Base-by-base conservation (phyloP, 92 coral and sea anemone species). In the Chrysogorgia sp. region DNA sequence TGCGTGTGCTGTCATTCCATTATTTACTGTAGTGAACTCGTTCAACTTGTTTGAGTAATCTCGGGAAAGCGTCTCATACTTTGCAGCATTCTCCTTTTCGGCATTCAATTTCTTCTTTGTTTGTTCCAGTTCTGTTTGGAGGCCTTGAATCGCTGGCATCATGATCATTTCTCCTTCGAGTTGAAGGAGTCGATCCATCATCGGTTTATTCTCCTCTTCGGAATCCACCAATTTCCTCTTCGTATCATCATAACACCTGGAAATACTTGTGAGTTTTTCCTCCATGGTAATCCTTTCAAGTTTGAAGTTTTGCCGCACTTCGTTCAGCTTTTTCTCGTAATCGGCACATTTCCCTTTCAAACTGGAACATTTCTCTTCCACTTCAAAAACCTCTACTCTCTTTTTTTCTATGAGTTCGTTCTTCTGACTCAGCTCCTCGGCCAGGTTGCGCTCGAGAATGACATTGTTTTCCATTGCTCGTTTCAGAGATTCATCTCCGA, bases 301-400 rank as follows among this genome's bases (percentile, higher is more conserved):
- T 3, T 57, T 23, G 32, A 57, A 57, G 17, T 23, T 12, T 14
- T 13, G 34, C 17, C 17, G 29, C 17, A 14, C 63, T 29, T 57
- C 63, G 10, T 23, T 29, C 23, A 57, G 23, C 32, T 57, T 57
- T 3, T 57, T 57, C 63, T 57, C 63, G 63, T 57, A 57, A 3
- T 57, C 63, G 29, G 31, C 17, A 23, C 63, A 57, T 6, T 83
- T 83, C 43, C 67, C 81, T 21, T 80, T 48, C 64, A 79, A 31
- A 24, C 57, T 56, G 7, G 90, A 74, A 45, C 92, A 89, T 43
- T 92, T 88, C 55, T 74, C 86, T 69, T 89, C 90, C 8, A 86
- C 85, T 28, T 76, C 63, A 1, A 82, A 57, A 25, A 90, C 79
- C 52, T 89, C 92, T 14, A 81, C 83, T 62, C 87, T 92, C 31